phyloP scores from a whole-genome alignment of 2,797 vertebrate species.

The Capromys pilorides region DNA sequence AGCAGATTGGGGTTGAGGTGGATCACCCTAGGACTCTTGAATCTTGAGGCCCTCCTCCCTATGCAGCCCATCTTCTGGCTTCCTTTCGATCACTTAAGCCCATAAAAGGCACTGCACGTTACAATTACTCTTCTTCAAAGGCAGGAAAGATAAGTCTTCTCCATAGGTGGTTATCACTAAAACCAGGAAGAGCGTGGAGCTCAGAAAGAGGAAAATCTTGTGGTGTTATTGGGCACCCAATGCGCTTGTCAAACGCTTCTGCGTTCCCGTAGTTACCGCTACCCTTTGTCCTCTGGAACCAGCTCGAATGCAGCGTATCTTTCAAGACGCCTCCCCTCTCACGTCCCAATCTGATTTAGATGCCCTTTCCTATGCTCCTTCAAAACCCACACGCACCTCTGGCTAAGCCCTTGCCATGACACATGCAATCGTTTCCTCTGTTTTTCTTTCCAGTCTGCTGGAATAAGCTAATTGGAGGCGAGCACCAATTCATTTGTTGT shows the following conservation, averaged over 20 bases:
- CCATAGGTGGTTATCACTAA: slow-evolving; percentile 41
- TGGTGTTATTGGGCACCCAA: background rate
- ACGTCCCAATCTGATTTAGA: background rate
- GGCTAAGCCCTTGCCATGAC: background rate
- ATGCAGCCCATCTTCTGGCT: slow-evolving; percentile 46
- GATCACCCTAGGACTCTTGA: background rate
- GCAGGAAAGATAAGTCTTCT: slow-evolving; percentile 48
- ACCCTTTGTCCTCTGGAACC: slow-evolving; percentile 43
- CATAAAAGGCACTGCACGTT: slow-evolving; percentile 63
- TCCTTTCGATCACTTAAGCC: slow-evolving; percentile 63
- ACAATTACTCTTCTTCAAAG: slow-evolving; percentile 65
- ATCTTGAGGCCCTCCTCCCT: slow-evolving; percentile 26
- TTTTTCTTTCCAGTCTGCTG: background rate
- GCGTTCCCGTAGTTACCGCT: background rate
- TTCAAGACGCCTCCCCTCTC: background rate
- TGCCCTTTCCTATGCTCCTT: background rate
- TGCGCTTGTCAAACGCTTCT: slow-evolving; percentile 19
- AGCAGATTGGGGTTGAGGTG: slow-evolving; percentile 2
- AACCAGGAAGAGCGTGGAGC: background rate
- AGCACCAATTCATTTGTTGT: background rate
- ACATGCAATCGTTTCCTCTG: background rate
- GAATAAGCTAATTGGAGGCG: background rate
- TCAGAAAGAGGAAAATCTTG: background rate
- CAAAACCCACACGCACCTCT: background rate
- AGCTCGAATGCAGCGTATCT: background rate